These are phyloP conservation scores for Psilopsiagon aymara DNA, from an alignment of 2,113 vertebrate genomes.

Conservation along the genomic window DNA sequence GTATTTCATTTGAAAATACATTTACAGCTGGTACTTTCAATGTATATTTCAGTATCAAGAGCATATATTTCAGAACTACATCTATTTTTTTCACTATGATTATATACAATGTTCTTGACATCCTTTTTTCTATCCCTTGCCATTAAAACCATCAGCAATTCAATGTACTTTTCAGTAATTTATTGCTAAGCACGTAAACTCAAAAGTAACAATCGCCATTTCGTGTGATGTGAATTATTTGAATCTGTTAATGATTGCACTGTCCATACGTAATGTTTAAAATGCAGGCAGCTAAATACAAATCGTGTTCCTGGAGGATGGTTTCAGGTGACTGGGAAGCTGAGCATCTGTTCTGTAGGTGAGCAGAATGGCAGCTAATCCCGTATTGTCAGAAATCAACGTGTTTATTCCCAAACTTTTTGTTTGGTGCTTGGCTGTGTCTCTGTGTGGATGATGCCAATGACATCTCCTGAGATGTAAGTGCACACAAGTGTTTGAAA, in stretches of 20 bases:
- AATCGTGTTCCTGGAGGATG: conserved; percentile 18
- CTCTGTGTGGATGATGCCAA: conserved; percentile 23
- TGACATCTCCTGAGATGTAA: conserved; percentile 9
- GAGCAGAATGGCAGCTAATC: conserved; percentile 56
- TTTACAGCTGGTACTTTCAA: background rate
- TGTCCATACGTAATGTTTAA: background rate
- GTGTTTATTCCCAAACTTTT: conserved; percentile 40
- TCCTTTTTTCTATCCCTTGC: background rate
- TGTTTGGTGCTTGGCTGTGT: conserved; percentile 35
- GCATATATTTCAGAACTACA: background rate
- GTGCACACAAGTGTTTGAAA: conserved; percentile 14
- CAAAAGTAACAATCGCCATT: background rate
- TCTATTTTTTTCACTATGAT: background rate
- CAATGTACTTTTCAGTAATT: background rate
- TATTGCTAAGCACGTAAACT: background rate
- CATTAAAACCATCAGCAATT: background rate
- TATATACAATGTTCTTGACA: background rate
- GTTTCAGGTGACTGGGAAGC: conserved; percentile 57
- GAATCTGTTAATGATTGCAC: background rate
- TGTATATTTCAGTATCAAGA: background rate
- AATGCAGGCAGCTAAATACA: background rate
- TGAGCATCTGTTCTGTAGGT: conserved; percentile 73
- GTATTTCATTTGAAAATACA: background rate
- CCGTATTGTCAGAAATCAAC: conserved; percentile 22
- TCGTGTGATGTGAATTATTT: background rate